Evolutionary conservation across 1,140 invertebrate species (phyloP), one percentile per base, ranked within the genome.

Genomic region (Caenorhabditis inopinata): DNA sequence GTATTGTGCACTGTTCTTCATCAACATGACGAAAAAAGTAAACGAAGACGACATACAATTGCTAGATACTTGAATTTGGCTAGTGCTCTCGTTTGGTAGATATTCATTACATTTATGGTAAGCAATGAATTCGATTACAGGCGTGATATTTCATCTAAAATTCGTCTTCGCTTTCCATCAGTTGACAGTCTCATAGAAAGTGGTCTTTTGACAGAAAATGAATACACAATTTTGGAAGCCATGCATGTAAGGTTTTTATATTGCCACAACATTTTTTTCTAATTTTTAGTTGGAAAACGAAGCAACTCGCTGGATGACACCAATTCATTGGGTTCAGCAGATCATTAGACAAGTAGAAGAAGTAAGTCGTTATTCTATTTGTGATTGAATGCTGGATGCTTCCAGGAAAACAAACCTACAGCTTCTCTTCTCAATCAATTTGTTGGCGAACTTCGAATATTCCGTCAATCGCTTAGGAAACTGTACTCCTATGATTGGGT

Each of bases 161-260:
- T 81, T 12, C 75, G 80, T 45, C 29, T 78, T 11, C 91, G 94
- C 75, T 95, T 95, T 89, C 94, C 94, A 0, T 93, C 93, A 16
- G 92, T 93, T 89, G 93, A 95, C 87, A 94, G 95, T 89, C 92
- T 95, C 79, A 94, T 95, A 45, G 94, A 94, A 89, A 93, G 93
- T 82, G 94, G 93, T 93, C 76, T 83, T n/a, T 25, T 83, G 47
- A 83, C 82, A 14, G 49, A 83, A 42, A 79, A 82, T 25, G 82
- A 89, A 92, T 91, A 90, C n/a, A 83, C 78, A 47, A 76, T 48
- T 38, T 29, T 83, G 14, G 76, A 68, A 21, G n/a, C 32, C 1
- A 68, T 68, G 58, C 58, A 68, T 68, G 58, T 68, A 32, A 42
- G n/a, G n/a, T 68, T 32, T 7, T 9, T 23, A 0, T 27, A 53